These are phyloP conservation scores for Lucifuga dentata DNA, from an alignment of 2,113 vertebrate genomes.

Conservation along the genomic window DNA sequence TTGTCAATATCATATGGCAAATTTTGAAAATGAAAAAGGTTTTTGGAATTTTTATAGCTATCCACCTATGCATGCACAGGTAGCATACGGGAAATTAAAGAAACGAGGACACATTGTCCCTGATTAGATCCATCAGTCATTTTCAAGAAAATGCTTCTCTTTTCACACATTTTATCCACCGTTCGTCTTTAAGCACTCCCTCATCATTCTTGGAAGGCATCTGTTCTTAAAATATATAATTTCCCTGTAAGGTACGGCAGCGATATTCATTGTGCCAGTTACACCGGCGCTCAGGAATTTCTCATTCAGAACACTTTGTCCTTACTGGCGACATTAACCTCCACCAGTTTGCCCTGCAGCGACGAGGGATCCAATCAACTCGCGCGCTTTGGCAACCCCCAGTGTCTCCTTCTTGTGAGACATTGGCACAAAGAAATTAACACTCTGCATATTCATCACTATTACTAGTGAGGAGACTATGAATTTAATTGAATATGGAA, in stretches of 20 bases:
- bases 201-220: slow-evolving; percentile 4
- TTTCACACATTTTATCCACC: too few relatives aligned
- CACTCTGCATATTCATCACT: slow-evolving; percentile 63
- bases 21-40: too few relatives aligned
- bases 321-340: slow-evolving; percentile 66
- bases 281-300: background rate
- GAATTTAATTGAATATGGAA: slow-evolving; percentile 70
- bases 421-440: slow-evolving; percentile 64
- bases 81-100: too few relatives aligned
- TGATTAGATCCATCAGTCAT: too few relatives aligned
- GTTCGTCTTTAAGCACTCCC: background rate
- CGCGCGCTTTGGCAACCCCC: slow-evolving; percentile 52
- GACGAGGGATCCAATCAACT: slow-evolving; percentile 64
- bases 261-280: background rate
- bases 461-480: slow-evolving; percentile 37
- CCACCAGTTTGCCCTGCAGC: slow-evolving; percentile 49
- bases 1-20: too few relatives aligned
- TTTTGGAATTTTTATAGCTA: too few relatives aligned
- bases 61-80: too few relatives aligned
- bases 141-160: too few relatives aligned
- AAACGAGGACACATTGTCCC: too few relatives aligned
- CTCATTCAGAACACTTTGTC: slow-evolving; percentile 50
- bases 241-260: slow-evolving; percentile 2
- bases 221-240: background rate
- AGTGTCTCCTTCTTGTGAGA: slow-evolving; percentile 43